Conservation (phyloP, 2,113 vertebrate genomes). For the Cavia aperea region DNA sequence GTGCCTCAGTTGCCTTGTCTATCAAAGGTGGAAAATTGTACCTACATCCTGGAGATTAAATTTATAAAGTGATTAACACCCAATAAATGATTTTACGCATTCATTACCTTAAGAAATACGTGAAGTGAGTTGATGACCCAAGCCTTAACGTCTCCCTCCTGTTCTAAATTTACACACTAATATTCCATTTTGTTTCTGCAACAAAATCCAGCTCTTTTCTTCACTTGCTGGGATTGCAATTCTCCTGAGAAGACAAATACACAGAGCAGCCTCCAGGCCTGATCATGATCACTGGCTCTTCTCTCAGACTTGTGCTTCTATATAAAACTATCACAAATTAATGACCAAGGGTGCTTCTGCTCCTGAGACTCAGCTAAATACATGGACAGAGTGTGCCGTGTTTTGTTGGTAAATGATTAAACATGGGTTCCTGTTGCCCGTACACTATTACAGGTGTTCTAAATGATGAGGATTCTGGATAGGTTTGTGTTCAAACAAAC, state of each 20-base stretch:
- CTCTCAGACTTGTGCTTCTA: background rate
- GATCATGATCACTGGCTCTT: background rate
- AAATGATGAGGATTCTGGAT: background rate
- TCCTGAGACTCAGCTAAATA: background rate
- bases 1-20: background rate
- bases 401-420: background rate
- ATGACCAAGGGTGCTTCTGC: background rate
- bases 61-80: background rate
- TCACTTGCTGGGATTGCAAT: background rate
- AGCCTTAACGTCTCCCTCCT: background rate
- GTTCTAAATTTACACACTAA: background rate
- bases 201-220: background rate
- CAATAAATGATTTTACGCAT: background rate
- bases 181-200: background rate
- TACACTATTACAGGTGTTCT: background rate
- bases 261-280: background rate
- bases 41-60: background rate
- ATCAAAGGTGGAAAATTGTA: background rate
- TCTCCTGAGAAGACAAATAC: background rate
- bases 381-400: background rate
- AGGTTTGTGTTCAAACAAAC: background rate
- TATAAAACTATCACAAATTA: constrained; percentile 6
- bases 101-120: background rate
- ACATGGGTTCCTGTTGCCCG: background rate
- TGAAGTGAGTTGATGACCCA: background rate